Conservation (phyloP, 2,113 vertebrate genomes). For the Neodon shergylaensis region DNA sequence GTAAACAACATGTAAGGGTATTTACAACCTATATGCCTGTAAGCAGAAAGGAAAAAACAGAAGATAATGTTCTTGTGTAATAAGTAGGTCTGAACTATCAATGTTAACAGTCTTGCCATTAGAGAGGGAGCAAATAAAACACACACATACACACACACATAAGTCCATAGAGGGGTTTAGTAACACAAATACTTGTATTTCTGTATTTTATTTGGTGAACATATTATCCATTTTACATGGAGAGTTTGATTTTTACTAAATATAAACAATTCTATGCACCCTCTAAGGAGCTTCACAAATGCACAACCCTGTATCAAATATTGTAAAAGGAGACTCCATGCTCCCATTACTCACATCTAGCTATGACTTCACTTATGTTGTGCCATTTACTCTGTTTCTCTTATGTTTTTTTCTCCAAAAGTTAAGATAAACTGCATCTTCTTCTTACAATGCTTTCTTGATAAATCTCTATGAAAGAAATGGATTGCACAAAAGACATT, state of each 20-base stretch:
- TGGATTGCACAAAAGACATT: neutral
- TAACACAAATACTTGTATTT: neutral
- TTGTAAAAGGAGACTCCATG: neutral
- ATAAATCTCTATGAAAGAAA: neutral
- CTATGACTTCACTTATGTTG: neutral
- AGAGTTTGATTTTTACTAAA: neutral
- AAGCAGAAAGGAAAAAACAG: neutral
- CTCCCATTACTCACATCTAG: neutral
- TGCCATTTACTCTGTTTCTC: neutral
- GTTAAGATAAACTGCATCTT: neutral
- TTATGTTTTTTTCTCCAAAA: neutral
- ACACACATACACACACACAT: no score
- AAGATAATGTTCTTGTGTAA: neutral
- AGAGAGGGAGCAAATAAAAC: neutral
- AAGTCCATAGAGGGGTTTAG: neutral
- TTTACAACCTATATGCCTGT: no score
- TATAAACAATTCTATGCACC: neutral
- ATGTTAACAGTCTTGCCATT: neutral
- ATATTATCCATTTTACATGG: neutral
- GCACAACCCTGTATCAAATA: neutral
- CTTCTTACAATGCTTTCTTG: neutral
- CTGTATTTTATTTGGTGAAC: neutral
- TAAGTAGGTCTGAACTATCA: neutral
- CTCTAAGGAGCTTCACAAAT: neutral
- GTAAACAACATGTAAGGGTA: neutral